Percentiles rank a stretch among this genome's conserved stretches.
Conservation (phyloP, 2,113 vertebrate genomes). For the Oreotragus oreotragus region DNA sequence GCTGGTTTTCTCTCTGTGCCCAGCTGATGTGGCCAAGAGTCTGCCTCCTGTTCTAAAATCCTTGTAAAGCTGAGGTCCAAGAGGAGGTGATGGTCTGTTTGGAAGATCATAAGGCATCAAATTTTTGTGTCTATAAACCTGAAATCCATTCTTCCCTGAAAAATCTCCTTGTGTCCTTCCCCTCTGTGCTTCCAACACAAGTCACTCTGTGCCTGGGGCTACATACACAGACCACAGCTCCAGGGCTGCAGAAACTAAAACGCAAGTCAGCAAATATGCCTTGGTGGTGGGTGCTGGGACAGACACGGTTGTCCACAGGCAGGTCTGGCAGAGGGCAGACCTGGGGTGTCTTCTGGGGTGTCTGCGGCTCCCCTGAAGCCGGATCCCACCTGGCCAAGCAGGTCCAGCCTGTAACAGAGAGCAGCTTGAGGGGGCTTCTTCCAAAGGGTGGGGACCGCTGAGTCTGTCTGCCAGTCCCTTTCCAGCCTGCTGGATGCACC, state of each 20-base stretch:
- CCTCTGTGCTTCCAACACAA: neutral
- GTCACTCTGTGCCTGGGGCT: neutral
- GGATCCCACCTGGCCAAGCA: neutral
- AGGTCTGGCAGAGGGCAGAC: neutral
- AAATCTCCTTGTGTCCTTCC: neutral
- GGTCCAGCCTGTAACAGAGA: neutral
- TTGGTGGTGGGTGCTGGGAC: neutral
- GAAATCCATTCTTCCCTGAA: neutral
- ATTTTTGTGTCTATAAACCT: conserved; percentile 1
- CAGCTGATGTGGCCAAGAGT: conserved; percentile 19
- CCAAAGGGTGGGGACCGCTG: no score
- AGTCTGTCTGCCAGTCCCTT: neutral
- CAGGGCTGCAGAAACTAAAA: neutral
- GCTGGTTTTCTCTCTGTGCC: conserved; percentile 68
- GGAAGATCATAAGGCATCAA: neutral
- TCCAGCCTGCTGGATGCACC: accelerated
- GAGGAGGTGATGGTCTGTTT: neutral
- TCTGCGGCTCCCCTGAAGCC: neutral
- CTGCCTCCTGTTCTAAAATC: neutral
- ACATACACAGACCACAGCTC: neutral
- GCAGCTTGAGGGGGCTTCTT: neutral
- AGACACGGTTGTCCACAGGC: neutral
- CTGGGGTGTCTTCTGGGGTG: no score
- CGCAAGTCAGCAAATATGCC: neutral
- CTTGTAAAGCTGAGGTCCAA: neutral